A percentile compares a stretch with the other conserved stretches of the same genome.
Conservation (phyloP, 2,888 invertebrate species). For the Agrotis puta region DNA sequence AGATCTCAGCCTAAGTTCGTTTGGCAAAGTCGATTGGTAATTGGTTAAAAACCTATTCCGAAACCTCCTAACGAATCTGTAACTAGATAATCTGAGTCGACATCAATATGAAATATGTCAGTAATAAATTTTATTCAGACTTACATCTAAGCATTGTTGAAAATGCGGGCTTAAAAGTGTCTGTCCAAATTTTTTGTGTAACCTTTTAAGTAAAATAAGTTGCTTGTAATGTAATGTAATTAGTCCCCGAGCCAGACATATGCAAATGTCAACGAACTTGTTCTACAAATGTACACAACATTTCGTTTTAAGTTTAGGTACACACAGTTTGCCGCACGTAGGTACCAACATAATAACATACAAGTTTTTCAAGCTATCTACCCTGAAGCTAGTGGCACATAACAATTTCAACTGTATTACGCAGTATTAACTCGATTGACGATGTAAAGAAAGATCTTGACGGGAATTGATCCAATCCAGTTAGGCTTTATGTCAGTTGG, state of each 20-base stretch:
- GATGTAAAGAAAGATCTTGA: constrained; percentile 29
- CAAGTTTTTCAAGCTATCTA: constrained; percentile 15
- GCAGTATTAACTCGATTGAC: constrained; percentile 20
- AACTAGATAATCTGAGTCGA: constrained; percentile 14
- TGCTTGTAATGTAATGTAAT: constrained; percentile 8
- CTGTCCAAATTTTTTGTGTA: background rate
- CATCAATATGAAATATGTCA: constrained; percentile 18
- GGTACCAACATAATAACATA: constrained; percentile 5
- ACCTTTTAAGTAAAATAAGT: constrained; percentile 6
- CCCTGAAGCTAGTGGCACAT: constrained; percentile 22
- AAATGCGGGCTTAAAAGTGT: background rate
- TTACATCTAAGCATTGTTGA: constrained; percentile 1
- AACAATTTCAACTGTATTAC: constrained; percentile 38
- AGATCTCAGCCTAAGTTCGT: background rate
- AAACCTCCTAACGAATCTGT: no score
- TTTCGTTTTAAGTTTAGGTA: constrained; percentile 11
- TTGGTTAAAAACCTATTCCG: no score
- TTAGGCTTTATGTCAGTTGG: constrained; percentile 38
- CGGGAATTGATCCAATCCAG: constrained; percentile 30
- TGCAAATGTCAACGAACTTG: constrained; percentile 41
- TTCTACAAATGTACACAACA: constrained; percentile 4
- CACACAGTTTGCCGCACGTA: background rate
- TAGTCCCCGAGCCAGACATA: constrained; percentile 23
- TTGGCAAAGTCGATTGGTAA: background rate
- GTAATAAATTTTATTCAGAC: constrained; percentile 22